Evolutionary conservation across 2,888 invertebrate genomes (phyloP).

Genomic region (Pycnomerus fuliginosus): DNA sequence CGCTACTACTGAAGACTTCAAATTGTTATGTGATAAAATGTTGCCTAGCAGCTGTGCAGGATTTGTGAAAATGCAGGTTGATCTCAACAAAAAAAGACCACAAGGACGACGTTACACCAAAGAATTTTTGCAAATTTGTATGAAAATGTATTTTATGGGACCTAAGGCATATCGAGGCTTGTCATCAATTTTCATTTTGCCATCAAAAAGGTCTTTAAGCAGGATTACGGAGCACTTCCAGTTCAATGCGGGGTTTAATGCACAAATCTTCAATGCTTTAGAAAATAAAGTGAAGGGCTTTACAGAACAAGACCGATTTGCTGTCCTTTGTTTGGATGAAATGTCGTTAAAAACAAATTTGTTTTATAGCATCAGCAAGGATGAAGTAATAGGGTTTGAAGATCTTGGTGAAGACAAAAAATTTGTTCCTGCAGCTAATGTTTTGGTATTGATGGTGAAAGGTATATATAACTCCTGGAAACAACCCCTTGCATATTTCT

Average conservation of each 20-base stretch:
- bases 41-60: too few relatives aligned
- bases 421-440: slow-evolving; percentile 16
- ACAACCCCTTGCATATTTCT: slow-evolving; percentile 25
- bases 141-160: slow-evolving; percentile 25
- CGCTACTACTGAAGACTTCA: too few relatives aligned
- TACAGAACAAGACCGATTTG: slow-evolving; percentile 17
- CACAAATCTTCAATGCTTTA: slow-evolving; percentile 17
- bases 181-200: slow-evolving; percentile 18
- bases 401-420: slow-evolving; percentile 8
- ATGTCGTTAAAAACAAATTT: slow-evolving; percentile 24
- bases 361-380: slow-evolving; percentile 18
- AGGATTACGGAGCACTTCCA: slow-evolving; percentile 24
- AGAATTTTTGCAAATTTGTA: slow-evolving; percentile 25
- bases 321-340: slow-evolving; percentile 22
- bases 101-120: slow-evolving; percentile 16
- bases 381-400: slow-evolving; percentile 23
- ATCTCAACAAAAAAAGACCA: background rate
- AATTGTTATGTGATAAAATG: too few relatives aligned
- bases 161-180: slow-evolving; percentile 26
- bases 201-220: slow-evolving; percentile 20
- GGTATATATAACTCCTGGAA: slow-evolving; percentile 22
- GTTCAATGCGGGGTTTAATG: slow-evolving; percentile 17
- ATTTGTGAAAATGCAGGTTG: slow-evolving; percentile 6
- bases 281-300: slow-evolving; percentile 8
- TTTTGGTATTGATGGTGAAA: slow-evolving; percentile 21